phyloP scores from a whole-genome alignment of 2,888 invertebrate genomes.

The Leptopterna dolabrata region DNA sequence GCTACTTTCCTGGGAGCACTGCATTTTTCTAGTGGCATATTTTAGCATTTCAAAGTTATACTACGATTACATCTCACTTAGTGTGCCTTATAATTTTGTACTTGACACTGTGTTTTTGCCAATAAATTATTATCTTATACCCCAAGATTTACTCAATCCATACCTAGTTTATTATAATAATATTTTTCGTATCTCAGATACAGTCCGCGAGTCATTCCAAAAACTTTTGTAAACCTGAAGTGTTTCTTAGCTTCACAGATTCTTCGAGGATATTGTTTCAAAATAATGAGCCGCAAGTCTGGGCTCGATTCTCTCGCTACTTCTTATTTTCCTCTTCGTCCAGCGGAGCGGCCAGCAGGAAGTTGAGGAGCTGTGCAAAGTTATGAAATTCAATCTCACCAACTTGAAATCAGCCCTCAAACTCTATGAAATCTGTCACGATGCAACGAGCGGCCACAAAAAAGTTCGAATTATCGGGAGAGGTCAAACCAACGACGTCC shows the following conservation, averaged over 20 bases:
- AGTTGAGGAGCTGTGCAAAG: slow-evolving; percentile 29
- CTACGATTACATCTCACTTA: too few species aligned
- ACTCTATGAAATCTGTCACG: slow-evolving; percentile 40
- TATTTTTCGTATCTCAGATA: background rate
- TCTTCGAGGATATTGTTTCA: background rate
- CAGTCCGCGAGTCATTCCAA: background rate
- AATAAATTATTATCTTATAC: too few species aligned
- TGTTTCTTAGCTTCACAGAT: slow-evolving; percentile 4
- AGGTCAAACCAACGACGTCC: background rate
- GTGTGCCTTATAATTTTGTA: too few species aligned
- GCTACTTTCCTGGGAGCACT: too few species aligned
- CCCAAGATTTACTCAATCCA: too few species aligned
- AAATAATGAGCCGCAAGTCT: slow-evolving; percentile 32
- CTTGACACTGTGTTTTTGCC: too few species aligned
- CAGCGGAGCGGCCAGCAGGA: background rate
- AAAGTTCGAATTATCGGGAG: slow-evolving; percentile 34
- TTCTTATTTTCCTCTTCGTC: slow-evolving; percentile 6
- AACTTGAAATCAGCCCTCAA: slow-evolving; percentile 12
- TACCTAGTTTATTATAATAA: too few species aligned
- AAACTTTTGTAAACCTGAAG: background rate
- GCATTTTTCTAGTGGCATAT: too few species aligned
- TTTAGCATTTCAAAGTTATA: too few species aligned
- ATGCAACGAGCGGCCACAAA: slow-evolving; percentile 16
- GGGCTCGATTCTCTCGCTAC: slow-evolving; percentile 28
- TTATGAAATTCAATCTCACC: slow-evolving; percentile 40